These are phyloP conservation scores for Lymantria dispar DNA, from an alignment of 2,888 invertebrate genomes.

Conservation along the genomic window DNA sequence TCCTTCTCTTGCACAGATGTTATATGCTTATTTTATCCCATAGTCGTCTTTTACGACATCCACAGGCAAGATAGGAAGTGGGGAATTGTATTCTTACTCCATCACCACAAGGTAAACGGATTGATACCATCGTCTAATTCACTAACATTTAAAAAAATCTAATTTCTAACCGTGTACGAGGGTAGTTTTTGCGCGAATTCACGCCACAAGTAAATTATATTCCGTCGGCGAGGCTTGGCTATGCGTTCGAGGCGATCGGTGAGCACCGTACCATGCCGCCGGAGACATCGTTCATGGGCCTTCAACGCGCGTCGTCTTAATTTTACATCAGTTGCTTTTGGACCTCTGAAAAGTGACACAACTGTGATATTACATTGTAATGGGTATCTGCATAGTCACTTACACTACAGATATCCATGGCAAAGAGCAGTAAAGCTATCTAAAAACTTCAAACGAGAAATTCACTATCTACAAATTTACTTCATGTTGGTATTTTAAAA, in stretches of 20 bases:
- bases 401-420: no score
- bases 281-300: slow-evolving; percentile 61
- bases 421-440: no score
- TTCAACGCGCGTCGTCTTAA: slow-evolving; percentile 42
- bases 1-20: no score
- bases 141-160: background rate
- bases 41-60: no score
- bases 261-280: slow-evolving; percentile 57
- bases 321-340: slow-evolving; percentile 68
- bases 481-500: no score
- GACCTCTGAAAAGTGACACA: slow-evolving; percentile 44
- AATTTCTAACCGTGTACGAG: slow-evolving; percentile 54
- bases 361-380: background rate
- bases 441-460: no score
- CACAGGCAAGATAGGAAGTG: no score
- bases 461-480: no score
- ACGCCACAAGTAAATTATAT: slow-evolving; percentile 63
- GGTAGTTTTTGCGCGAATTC: slow-evolving; percentile 56
- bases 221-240: slow-evolving; percentile 58
- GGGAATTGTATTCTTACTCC: no score
- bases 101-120: no score
- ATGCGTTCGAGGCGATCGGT: slow-evolving; percentile 66
- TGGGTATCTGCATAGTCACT: background rate
- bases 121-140: no score
- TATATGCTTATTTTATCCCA: no score